These are phyloP conservation scores for Brassicogethes aeneus DNA, from an alignment of 2,888 invertebrate species.

Conservation along the genomic window DNA sequence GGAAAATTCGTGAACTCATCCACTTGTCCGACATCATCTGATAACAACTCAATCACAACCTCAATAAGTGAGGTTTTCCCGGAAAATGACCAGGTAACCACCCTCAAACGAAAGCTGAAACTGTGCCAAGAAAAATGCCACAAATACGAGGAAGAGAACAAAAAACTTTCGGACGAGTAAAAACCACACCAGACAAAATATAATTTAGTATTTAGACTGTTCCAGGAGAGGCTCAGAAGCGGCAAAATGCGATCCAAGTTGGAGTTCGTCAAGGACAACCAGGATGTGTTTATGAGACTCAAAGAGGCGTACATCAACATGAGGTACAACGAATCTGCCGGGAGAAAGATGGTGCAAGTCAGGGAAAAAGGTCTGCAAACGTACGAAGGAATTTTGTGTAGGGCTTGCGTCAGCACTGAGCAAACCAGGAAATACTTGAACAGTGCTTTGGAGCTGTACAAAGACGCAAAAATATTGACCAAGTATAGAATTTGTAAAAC, in stretches of 20 bases:
- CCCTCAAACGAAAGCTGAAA: too few relatives aligned
- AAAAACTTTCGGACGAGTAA: too few relatives aligned
- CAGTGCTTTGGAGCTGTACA: slow-evolving; percentile 17
- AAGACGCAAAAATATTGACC: too few relatives aligned
- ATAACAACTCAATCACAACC: too few relatives aligned
- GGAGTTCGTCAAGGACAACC: slow-evolving; percentile 32
- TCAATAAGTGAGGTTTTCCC: too few relatives aligned
- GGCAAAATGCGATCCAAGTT: slow-evolving; percentile 17
- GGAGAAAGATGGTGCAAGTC: slow-evolving; percentile 28
- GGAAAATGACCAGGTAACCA: too few relatives aligned
- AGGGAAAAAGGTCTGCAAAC: slow-evolving; percentile 30
- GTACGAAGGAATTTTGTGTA: slow-evolving; percentile 28
- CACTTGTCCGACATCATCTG: too few relatives aligned
- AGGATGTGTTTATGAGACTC: slow-evolving; percentile 30
- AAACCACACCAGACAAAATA: too few relatives aligned
- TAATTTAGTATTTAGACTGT: neutral
- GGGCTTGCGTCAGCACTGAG: slow-evolving; percentile 25
- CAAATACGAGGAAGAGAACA: too few relatives aligned
- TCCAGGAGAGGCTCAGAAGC: neutral
- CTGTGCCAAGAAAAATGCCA: too few relatives aligned
- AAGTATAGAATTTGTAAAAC: too few relatives aligned
- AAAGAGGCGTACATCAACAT: slow-evolving; percentile 32
- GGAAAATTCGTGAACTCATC: too few relatives aligned
- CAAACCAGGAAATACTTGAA: slow-evolving; percentile 24
- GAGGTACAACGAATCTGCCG: slow-evolving; percentile 31